phyloP scores from a whole-genome alignment of 2,888 invertebrate species.

The Plebejus melissa region DNA sequence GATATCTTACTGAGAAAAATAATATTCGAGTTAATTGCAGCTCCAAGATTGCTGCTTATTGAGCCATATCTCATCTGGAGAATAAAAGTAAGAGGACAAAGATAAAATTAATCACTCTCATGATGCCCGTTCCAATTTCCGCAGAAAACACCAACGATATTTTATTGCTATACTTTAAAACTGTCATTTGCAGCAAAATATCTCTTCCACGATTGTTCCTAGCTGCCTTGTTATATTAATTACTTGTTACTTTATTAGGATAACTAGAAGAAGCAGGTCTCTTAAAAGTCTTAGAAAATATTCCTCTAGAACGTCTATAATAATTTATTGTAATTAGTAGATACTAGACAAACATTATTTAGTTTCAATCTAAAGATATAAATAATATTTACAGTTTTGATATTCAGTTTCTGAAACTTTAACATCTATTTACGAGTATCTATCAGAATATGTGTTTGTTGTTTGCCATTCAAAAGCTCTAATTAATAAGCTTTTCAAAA shows the following conservation, averaged over 20 bases:
- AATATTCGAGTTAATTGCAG: slow-evolving; percentile 19
- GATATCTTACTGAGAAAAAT: slow-evolving; percentile 17
- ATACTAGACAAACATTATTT: no score
- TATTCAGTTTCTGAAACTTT: no score
- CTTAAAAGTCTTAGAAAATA: background rate
- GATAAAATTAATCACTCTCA: slow-evolving; percentile 41
- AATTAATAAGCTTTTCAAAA: no score
- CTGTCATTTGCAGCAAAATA: slow-evolving; percentile 38
- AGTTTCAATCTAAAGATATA: no score
- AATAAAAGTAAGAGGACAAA: slow-evolving; percentile 25
- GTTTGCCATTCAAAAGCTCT: no score
- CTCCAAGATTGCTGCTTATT: slow-evolving; percentile 19
- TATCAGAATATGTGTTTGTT: no score
- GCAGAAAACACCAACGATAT: slow-evolving; percentile 42
- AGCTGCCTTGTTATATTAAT: slow-evolving; percentile 8
- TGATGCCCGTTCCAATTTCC: slow-evolving; percentile 44
- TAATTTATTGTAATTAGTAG: no score
- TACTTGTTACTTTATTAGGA: background rate
- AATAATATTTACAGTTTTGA: no score
- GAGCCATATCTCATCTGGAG: slow-evolving; percentile 20
- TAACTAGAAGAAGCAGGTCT: background rate
- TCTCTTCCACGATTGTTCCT: slow-evolving; percentile 31
- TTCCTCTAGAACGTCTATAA: background rate
- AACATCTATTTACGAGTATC: no score
- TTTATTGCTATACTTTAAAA: slow-evolving; percentile 42